These are phyloP conservation scores for Mustelus asterias DNA, from an alignment of 2,113 vertebrate species.

Conservation along the genomic window DNA sequence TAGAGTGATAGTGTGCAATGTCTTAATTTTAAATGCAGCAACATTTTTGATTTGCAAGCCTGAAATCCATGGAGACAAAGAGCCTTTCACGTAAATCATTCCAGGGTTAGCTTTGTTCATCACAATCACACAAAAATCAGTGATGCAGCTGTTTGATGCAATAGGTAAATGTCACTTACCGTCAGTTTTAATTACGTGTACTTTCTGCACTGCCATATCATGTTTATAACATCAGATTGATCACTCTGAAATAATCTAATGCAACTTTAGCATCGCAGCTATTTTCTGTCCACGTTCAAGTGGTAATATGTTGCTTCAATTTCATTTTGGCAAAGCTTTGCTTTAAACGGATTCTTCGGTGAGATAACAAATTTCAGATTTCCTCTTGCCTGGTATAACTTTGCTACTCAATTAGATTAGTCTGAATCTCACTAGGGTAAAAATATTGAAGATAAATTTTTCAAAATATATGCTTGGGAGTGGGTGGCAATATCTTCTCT, in stretches of 20 bases:
- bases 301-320: no score
- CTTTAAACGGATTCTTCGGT: neutral
- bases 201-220: neutral
- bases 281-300: neutral
- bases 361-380: neutral
- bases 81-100: neutral
- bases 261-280: neutral
- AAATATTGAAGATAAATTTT: neutral
- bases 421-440: neutral
- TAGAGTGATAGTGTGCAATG: neutral
- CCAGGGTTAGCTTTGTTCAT: neutral
- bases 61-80: neutral
- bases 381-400: neutral
- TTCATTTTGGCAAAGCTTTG: neutral
- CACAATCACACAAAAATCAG: neutral
- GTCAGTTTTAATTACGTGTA: neutral
- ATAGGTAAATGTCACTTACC: neutral
- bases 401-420: neutral
- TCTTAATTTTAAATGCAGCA: neutral
- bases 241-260: neutral
- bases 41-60: conserved; percentile 1
- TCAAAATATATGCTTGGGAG: neutral
- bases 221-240: neutral
- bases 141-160: neutral
- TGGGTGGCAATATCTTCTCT: neutral